phyloP scores from a whole-genome alignment of 1,140 invertebrate genomes.

The Drosophila parabipectinata region DNA sequence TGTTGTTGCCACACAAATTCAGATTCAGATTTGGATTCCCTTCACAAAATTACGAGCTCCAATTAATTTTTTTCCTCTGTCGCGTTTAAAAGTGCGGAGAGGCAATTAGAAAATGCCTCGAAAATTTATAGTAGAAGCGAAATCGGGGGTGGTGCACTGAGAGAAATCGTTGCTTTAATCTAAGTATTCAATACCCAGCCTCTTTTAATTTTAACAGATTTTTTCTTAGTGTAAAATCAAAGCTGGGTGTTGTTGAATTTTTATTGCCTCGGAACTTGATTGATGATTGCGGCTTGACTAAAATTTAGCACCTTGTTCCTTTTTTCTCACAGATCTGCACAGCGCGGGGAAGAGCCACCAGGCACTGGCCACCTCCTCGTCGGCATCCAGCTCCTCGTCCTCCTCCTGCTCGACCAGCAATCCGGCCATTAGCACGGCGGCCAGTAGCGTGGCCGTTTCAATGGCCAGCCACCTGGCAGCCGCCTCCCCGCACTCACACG shows the following conservation, averaged over 20 bases:
- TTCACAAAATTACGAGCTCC: slow-evolving; percentile 38
- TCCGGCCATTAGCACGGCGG: slow-evolving; percentile 72
- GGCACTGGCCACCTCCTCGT: slow-evolving; percentile 62
- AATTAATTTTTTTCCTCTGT: slow-evolving; percentile 40
- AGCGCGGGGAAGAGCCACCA: slow-evolving; percentile 67
- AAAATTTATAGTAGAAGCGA: slow-evolving; percentile 33
- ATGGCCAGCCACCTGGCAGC: slow-evolving; percentile 71
- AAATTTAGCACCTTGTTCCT: slow-evolving; percentile 12
- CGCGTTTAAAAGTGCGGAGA: slow-evolving; percentile 8
- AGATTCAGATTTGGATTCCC: slow-evolving; percentile 7
- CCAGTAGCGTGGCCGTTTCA: slow-evolving; percentile 60
- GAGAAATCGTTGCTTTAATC: background rate
- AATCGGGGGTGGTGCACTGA: slow-evolving; percentile 3
- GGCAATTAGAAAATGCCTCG: slow-evolving; percentile 53
- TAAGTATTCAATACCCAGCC: background rate
- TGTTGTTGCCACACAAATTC: slow-evolving; percentile 3
- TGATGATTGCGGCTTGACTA: slow-evolving; percentile 64
- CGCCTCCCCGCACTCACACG: slow-evolving; percentile 55
- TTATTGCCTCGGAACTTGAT: slow-evolving; percentile 61
- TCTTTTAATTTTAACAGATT: background rate
- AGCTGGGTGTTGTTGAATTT: slow-evolving; percentile 33
- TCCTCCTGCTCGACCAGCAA: slow-evolving; percentile 69
- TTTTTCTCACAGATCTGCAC: slow-evolving; percentile 62
- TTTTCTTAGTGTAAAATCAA: slow-evolving; percentile 42
- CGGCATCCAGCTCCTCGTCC: slow-evolving; percentile 67